Conservation (phyloP, 2,113 vertebrate genomes). For the Lethenteron camtschaticum region DNA sequence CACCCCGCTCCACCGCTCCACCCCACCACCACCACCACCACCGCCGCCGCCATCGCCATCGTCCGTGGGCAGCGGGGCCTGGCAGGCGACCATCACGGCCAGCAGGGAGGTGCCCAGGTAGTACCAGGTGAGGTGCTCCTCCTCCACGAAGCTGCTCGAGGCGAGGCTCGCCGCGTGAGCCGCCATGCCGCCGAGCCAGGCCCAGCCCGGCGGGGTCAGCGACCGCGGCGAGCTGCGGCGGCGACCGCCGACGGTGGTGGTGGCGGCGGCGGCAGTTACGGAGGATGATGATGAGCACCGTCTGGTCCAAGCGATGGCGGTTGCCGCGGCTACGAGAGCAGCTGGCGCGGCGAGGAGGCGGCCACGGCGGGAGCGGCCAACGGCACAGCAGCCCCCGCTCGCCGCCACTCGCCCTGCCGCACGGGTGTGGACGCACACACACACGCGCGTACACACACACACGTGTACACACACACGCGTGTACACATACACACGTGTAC, state of each 20-base stretch:
- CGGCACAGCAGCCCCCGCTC: too few species aligned
- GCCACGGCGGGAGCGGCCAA: too few species aligned
- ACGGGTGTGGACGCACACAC: not conserved
- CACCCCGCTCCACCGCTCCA: slow-evolving; percentile 15
- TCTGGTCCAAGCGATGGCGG: too few species aligned
- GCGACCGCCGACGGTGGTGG: too few species aligned
- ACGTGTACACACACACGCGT: not conserved
- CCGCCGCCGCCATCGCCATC: not conserved
- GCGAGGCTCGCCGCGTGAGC: slow-evolving; percentile 59
- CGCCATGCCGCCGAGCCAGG: not conserved
- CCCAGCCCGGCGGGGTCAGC: too few species aligned
- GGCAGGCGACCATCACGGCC: not conserved
- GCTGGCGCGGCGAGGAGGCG: too few species aligned
- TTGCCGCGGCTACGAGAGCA: too few species aligned
- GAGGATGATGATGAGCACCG: too few species aligned
- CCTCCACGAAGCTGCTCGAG: slow-evolving; percentile 79
- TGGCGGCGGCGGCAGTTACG: too few species aligned
- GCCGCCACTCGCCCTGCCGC: not conserved
- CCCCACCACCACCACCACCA: not conserved
- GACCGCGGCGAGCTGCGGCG: too few species aligned
- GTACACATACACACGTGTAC: too few species aligned
- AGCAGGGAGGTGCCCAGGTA: slow-evolving; percentile 72
- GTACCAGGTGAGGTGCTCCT: slow-evolving; percentile 95
- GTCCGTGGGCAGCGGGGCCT: not conserved
- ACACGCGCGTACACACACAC: not conserved